Percentiles rank a stretch among this genome's conserved stretches.
Conservation (phyloP, 2,797 vertebrate species). For the Mus minutoides region DNA sequence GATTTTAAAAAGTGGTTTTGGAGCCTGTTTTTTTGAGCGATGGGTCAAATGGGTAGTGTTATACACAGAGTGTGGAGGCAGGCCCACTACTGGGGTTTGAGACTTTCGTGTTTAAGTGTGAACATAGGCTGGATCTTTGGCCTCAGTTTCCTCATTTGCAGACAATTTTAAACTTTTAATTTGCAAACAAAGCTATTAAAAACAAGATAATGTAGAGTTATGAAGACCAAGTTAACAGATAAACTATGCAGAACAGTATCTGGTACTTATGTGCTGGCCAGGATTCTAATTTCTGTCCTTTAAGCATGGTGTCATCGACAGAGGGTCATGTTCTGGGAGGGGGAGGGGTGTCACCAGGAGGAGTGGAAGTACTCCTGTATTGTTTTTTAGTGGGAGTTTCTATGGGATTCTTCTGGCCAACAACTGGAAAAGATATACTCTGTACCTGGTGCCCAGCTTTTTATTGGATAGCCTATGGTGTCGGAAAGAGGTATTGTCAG, state of each 20-base stretch:
- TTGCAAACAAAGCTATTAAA: not conserved
- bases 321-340: not conserved
- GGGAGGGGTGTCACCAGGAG: not conserved
- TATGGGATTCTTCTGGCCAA: not conserved
- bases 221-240: not conserved
- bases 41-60: not conserved
- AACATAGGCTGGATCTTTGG: not conserved
- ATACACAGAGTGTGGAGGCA: not conserved
- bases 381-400: not conserved
- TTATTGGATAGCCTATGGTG: not conserved
- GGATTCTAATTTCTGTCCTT: not conserved
- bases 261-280: not conserved
- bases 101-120: not conserved
- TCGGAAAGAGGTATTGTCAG: not conserved
- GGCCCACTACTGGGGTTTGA: not conserved
- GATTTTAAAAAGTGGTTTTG: not conserved
- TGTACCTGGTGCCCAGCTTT: not conserved
- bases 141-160: constrained; percentile 8
- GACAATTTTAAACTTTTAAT: not conserved
- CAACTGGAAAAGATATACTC: not conserved
- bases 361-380: not conserved
- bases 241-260: not conserved
- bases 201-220: not conserved
- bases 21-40: not conserved
- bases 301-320: not conserved